Evolutionary conservation across 1,140 invertebrate species (phyloP).

Genomic region (Atta cephalotes): DNA sequence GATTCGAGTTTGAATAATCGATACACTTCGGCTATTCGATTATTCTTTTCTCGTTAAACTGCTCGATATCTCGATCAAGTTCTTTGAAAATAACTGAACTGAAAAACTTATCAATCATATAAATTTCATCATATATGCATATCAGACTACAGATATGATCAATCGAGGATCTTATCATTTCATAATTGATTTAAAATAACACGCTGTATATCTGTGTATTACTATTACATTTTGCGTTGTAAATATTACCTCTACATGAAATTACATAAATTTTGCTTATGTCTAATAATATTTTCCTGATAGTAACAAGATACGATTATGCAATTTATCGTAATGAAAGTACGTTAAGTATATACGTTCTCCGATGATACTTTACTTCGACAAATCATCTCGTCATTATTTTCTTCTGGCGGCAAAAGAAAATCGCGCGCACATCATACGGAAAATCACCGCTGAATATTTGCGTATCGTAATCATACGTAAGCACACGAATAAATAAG

Average conservation of each 20-base stretch:
- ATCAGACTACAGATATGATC: background rate
- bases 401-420: background rate
- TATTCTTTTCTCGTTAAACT: background rate
- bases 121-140: background rate
- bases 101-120: background rate
- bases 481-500: slow-evolving; percentile 51
- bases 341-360: background rate
- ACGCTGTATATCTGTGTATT: background rate
- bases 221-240: background rate
- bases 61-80: background rate
- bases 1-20: slow-evolving; percentile 7
- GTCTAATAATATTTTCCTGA: background rate
- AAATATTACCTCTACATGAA: background rate
- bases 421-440: background rate
- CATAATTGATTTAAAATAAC: background rate
- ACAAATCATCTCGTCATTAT: background rate
- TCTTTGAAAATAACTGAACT: background rate
- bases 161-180: background rate
- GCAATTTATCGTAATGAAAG: background rate
- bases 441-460: background rate
- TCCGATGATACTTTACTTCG: background rate
- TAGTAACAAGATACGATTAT: background rate
- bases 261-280: background rate
- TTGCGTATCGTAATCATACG: slow-evolving; percentile 30
- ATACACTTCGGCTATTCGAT: background rate